Percentiles rank a stretch among this genome's conserved stretches.
Evolutionary conservation across 2,113 vertebrate species (phyloP).

Genomic region (Turnix velox): DNA sequence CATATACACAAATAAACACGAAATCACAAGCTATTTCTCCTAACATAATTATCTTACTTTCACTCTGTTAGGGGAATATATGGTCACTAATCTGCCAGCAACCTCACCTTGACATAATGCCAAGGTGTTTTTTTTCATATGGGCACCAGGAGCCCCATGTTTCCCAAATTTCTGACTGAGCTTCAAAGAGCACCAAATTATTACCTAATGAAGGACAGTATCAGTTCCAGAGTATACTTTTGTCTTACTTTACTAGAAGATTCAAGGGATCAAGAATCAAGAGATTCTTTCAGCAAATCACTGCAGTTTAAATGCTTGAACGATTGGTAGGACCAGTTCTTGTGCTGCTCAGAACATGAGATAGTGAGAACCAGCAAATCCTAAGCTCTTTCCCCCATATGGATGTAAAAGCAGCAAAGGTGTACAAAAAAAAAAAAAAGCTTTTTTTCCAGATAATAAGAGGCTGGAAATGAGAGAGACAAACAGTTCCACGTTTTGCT

Average conservation of each 20-base stretch:
- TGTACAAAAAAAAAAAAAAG: background rate
- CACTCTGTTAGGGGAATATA: background rate
- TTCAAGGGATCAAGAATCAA: too few species aligned
- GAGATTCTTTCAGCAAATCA: background rate
- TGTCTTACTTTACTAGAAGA: background rate
- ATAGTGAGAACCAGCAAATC: rapidly evolving
- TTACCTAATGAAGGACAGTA: background rate
- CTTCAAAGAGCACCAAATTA: background rate
- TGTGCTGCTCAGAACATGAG: background rate
- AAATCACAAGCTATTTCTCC: background rate
- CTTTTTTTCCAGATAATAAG: background rate
- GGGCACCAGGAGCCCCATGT: background rate
- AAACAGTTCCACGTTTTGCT: background rate
- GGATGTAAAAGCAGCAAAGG: background rate
- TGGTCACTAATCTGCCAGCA: background rate
- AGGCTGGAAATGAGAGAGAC: background rate
- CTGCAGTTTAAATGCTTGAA: background rate
- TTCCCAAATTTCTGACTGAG: background rate
- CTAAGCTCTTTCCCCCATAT: background rate
- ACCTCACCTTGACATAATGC: background rate
- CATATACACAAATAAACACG: background rate
- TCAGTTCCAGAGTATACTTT: background rate
- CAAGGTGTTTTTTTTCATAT: background rate
- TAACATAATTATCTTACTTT: background rate
- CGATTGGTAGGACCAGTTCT: background rate